A percentile compares a stretch with the other conserved stretches of the same genome.
These are phyloP conservation scores for Hydrocynus forskahlii DNA, from an alignment of 2,797 vertebrate species.

Conservation along the genomic window DNA sequence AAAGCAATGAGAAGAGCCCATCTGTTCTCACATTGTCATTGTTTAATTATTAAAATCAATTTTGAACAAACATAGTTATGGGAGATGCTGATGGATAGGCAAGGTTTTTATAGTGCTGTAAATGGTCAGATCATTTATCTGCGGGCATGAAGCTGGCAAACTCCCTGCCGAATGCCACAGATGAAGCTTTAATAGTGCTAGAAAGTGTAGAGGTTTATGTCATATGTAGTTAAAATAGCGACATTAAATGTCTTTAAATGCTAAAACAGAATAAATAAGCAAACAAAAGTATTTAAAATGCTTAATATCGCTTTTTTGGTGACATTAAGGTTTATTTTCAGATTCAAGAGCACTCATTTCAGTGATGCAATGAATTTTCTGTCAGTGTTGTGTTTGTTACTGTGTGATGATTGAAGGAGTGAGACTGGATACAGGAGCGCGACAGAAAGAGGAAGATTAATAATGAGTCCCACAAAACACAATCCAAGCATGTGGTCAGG, in stretches of 20 bases:
- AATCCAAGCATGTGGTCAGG: too few species aligned
- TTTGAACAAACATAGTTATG: not conserved
- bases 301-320: not conserved
- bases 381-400: not conserved
- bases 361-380: not conserved
- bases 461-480: too few species aligned
- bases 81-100: not conserved
- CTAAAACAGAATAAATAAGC: too few species aligned
- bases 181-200: not conserved
- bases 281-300: not conserved
- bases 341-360: not conserved
- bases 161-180: not conserved
- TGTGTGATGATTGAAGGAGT: not conserved
- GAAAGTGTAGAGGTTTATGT: not conserved
- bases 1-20: constrained; percentile 10
- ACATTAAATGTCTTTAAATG: too few species aligned
- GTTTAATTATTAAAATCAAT: constrained; percentile 21
- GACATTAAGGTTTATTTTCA: not conserved
- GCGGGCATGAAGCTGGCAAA: not conserved
- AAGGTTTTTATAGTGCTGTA: not conserved
- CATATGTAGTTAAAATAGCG: not conserved
- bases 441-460: too few species aligned
- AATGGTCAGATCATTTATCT: not conserved
- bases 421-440: too few species aligned
- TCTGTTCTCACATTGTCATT: constrained; percentile 9